Evolutionary conservation across 2,797 vertebrate genomes (phyloP).

Genomic region (Pelobates cultripes): DNA sequence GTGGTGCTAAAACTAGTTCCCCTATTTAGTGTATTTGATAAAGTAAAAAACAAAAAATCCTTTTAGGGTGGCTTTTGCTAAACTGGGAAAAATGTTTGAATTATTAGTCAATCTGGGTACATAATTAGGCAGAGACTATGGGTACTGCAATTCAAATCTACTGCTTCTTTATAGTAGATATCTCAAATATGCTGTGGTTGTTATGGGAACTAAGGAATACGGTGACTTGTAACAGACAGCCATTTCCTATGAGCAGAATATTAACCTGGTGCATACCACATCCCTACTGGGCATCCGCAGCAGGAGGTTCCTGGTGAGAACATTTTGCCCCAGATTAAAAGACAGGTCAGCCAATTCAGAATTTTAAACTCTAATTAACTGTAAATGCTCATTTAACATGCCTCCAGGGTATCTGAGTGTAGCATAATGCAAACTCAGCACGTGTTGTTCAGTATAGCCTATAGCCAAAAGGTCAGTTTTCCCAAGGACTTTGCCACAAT

Average conservation of each 20-base stretch:
- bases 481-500: not conserved
- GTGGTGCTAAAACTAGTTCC: not conserved
- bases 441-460: not conserved
- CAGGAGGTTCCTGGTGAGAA: conserved; percentile 3
- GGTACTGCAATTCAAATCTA: conserved; percentile 46
- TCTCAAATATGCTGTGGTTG: conserved; percentile 41
- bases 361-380: conserved; percentile 37
- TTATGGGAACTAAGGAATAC: conserved; percentile 48
- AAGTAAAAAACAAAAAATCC: conserved; percentile 19
- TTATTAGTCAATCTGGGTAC: conserved; percentile 36
- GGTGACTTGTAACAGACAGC: conserved; percentile 40
- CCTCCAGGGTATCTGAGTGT: conserved; percentile 8
- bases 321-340: conserved; percentile 32
- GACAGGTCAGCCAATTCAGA: conserved; percentile 30
- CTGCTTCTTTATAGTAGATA: conserved; percentile 44
- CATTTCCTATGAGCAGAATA: conserved; percentile 23
- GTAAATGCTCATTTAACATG: conserved; percentile 15
- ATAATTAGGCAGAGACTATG: conserved; percentile 40
- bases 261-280: conserved; percentile 34
- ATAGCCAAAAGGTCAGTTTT: not conserved
- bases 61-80: not conserved
- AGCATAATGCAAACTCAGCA: conserved; percentile 15
- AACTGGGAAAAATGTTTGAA: conserved; percentile 41
- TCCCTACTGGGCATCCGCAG: not conserved
- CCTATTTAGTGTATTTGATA: conserved; percentile 21